Base-by-base conservation (phyloP, 2,888 invertebrate genomes). In the Archips xylosteana region DNA sequence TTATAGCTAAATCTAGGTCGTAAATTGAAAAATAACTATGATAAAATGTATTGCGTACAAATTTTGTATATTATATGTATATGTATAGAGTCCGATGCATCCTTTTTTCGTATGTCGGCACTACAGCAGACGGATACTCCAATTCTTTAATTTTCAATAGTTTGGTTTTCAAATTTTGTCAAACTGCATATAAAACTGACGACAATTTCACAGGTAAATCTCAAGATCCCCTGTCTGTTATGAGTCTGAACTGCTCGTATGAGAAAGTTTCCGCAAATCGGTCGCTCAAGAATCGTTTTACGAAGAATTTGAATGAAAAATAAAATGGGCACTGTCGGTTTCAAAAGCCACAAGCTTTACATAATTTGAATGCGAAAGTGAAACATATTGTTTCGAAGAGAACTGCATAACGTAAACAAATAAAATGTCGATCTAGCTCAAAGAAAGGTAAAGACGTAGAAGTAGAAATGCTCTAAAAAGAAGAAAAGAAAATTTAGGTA, bases 1-100 rank as follows among this genome's bases (percentile, higher is more conserved):
- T 73, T 68, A 73, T 68, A 51, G 68, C 68, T 63, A 62, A 72
- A 67, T 67, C 39, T 59, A 47, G 34, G 63, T 59, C 63, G 68
- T 68, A 63, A 63, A 54, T 54, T 45, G 62, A 45, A 67, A 62
- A 54, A 51, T 54, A 57, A 57, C 34, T 67, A 36, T 23, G 4
- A 63, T 61, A 47, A 36, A 36, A 57, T 47, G 54, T 39, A 39
- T 39, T 39, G 6, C 6, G 39, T 39, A 23, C 1, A 23, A 23
- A 23, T 23, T 1, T 23, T 23, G 1, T 23, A 23, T 6, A 39
- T 39, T 6, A 39, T 4, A 39, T 39, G 39, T 39, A 39, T 39
- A 39, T 39, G 4, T 6, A 5, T 39, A 39, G 36, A 5, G 1
- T 39, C 39, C 3, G 4, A 1, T 39, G 1, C 23, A 23, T 23